Evolutionary conservation across 2,797 vertebrate species (phyloP).

Genomic region (Amblyopsis hoosieri): DNA sequence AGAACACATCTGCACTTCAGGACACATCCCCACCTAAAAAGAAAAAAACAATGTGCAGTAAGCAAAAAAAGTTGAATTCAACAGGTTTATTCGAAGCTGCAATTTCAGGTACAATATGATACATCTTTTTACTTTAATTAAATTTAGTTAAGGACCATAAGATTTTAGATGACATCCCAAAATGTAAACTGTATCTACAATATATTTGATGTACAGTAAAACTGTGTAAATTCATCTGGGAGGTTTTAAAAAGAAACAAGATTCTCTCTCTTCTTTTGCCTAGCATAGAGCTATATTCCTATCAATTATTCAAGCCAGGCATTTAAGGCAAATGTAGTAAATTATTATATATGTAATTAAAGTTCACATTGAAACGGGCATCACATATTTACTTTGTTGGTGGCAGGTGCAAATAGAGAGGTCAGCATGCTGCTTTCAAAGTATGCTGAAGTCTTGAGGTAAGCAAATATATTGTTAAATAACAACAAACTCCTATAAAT

Average conservation of each 20-base stretch:
- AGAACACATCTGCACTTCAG: slow-evolving; percentile 24
- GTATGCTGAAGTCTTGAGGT: slow-evolving; percentile 70
- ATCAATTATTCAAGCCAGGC: too few relatives aligned
- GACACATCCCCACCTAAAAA: slow-evolving; percentile 60
- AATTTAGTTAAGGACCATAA: not conserved
- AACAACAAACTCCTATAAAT: not conserved
- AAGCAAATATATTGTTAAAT: slow-evolving; percentile 2
- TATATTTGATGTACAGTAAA: too few relatives aligned
- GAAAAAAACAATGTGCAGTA: slow-evolving; percentile 37
- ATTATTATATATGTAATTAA: too few relatives aligned
- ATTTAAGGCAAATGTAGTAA: too few relatives aligned
- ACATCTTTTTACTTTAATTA: not conserved
- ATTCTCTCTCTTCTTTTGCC: too few relatives aligned
- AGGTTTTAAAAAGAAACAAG: too few relatives aligned
- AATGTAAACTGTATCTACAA: not conserved
- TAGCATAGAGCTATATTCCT: too few relatives aligned
- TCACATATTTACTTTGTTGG: slow-evolving; percentile 4
- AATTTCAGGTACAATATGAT: slow-evolving; percentile 55
- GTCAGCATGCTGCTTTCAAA: slow-evolving; percentile 58
- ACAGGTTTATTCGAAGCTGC: slow-evolving; percentile 47
- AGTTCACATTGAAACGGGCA: not conserved
- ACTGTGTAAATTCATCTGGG: too few relatives aligned
- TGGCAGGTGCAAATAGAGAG: slow-evolving; percentile 56
- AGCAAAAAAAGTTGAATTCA: slow-evolving; percentile 28
- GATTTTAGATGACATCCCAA: not conserved